A percentile compares a stretch with the other conserved stretches of the same genome.
phyloP scores from a whole-genome alignment of 2,797 vertebrate genomes.

The Buphagus erythrorhynchus region DNA sequence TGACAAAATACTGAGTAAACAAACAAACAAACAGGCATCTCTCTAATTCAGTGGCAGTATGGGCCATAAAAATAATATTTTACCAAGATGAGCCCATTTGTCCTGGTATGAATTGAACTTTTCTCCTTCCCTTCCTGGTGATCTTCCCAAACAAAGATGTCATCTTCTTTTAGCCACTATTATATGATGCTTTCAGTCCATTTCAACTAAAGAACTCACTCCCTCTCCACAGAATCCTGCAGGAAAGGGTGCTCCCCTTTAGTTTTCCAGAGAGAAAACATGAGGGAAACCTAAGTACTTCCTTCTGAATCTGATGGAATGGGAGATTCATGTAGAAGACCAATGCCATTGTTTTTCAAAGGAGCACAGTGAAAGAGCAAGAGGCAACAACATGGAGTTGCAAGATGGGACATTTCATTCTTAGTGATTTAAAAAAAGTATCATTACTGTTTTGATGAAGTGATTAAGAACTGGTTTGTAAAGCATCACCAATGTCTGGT shows the following conservation, averaged over 20 bases:
- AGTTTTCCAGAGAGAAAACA: not conserved
- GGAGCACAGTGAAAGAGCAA: not conserved
- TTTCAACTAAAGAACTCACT: not conserved
- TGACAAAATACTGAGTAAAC: not conserved
- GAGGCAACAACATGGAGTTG: not conserved
- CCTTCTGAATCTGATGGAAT: not conserved
- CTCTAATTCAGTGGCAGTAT: not conserved
- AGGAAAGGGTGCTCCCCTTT: not conserved
- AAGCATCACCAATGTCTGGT: not conserved
- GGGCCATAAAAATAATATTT: not conserved
- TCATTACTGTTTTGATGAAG: not conserved
- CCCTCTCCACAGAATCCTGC: not conserved
- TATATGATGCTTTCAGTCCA: not conserved
- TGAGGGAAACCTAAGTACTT: not conserved
- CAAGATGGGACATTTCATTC: not conserved
- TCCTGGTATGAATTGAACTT: not conserved
- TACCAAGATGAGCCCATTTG: not conserved
- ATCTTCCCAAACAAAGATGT: not conserved
- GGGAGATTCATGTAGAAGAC: not conserved
- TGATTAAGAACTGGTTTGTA: not conserved
- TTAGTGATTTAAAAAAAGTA: not conserved
- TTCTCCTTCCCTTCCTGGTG: not conserved
- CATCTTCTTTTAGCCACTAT: not conserved
- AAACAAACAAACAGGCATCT: not conserved
- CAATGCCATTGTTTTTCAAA: not conserved